phyloP scores from a whole-genome alignment of 2,888 invertebrate species.

The Ptychoptera contaminata region DNA sequence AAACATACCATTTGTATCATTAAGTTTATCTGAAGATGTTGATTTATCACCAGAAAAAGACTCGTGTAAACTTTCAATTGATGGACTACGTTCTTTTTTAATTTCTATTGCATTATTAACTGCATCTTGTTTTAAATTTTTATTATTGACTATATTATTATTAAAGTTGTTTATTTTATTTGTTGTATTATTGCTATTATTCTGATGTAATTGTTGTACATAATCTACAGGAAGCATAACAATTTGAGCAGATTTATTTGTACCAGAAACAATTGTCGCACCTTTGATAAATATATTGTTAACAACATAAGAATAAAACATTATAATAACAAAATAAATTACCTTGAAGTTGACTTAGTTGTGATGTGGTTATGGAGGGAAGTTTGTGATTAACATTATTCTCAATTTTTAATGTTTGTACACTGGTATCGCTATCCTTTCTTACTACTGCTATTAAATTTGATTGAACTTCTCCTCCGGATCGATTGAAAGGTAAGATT shows the following conservation, averaged over 20 bases:
- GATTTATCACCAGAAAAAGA: too few relatives aligned
- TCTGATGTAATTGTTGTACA: constrained; percentile 31
- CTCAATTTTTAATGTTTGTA: not conserved
- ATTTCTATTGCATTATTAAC: too few relatives aligned
- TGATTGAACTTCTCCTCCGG: constrained; percentile 19
- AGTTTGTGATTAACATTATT: constrained; percentile 10
- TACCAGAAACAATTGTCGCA: constrained; percentile 18
- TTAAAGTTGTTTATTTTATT: too few relatives aligned
- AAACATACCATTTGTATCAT: too few relatives aligned
- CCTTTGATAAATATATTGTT: constrained; percentile 4
- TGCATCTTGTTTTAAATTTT: too few relatives aligned
- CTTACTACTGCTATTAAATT: constrained; percentile 4
- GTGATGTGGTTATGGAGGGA: constrained; percentile 25
- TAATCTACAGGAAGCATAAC: constrained; percentile 43
- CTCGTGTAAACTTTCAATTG: too few relatives aligned
- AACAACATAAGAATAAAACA: too few relatives aligned
- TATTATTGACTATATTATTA: too few relatives aligned
- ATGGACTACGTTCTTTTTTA: too few relatives aligned
- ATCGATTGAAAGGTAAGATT: constrained; percentile 25
- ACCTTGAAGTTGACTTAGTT: constrained; percentile 24
- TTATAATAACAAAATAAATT: not conserved
- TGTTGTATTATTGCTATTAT: not conserved
- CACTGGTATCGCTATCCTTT: not conserved
- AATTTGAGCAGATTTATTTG: constrained; percentile 30
- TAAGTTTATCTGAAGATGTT: too few relatives aligned